These are phyloP conservation scores for Saccopteryx leptura DNA, from an alignment of 2,113 vertebrate species.

Conservation along the genomic window DNA sequence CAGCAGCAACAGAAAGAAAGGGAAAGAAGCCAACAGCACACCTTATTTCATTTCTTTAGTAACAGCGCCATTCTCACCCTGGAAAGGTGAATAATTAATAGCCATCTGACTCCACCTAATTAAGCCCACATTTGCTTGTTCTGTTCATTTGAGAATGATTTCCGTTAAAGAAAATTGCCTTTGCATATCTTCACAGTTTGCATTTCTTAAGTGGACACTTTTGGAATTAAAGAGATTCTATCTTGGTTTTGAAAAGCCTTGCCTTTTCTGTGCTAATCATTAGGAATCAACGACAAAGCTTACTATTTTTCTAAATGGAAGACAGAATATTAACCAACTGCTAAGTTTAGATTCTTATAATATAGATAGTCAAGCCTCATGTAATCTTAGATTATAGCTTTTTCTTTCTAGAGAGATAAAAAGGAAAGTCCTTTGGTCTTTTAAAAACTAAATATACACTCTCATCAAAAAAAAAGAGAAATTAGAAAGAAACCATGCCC, in stretches of 20 bases:
- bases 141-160: constrained; percentile 63
- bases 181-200: constrained; percentile 67
- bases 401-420: background rate
- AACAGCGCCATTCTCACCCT: background rate
- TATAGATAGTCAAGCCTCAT: background rate
- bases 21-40: background rate
- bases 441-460: constrained; percentile 27
- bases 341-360: constrained; percentile 44
- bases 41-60: constrained; percentile 56
- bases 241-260: constrained; percentile 69
- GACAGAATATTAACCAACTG: constrained; percentile 46
- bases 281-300: constrained; percentile 36
- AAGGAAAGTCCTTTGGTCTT: background rate
- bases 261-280: constrained; percentile 15
- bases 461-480: background rate
- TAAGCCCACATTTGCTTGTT: constrained; percentile 64
- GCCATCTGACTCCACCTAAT: constrained; percentile 55
- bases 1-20: constrained; percentile 54
- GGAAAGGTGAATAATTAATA: constrained; percentile 73
- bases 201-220: constrained; percentile 71
- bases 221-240: constrained; percentile 72
- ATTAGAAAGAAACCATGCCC: constrained; percentile 19
- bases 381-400: background rate
- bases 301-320: constrained; percentile 58
- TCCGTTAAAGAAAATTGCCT: constrained; percentile 58